Evolutionary conservation across 2,797 vertebrate genomes (phyloP), one percentile per base, ranked within the genome.

Genomic region (Epinephelus malabaricus): DNA sequence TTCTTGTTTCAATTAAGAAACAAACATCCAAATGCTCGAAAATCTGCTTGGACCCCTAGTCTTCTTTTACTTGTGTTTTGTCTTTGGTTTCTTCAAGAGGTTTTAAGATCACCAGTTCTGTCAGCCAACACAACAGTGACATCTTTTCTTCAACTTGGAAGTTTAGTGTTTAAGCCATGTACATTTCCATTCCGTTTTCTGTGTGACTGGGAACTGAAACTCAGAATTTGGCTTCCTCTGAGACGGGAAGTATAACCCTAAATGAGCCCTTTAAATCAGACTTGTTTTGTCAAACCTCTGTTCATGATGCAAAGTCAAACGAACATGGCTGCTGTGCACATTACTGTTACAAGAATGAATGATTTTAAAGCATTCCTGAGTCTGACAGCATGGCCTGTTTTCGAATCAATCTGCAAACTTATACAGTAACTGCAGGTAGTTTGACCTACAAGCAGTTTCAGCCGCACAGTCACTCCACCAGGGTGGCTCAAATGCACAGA

Each of bases 381-480:
- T 59, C 27, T 65, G 45, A 66, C 51, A 71, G 38, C 67, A 69
- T 62, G 11, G n/a, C 11, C 17, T 66, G 11, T 54, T 80, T 69
- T 63, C 2, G 66, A 40, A 77, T 59, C 46, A 50, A 34, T 66
- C 25, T 34, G 38, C 53, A 65, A 25, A 73, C 49, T 50, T 19
- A 61, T 61, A 46, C 49, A 34, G 34, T 34, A 34, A 34, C 34
- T 34, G 34, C 34, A 34, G 34, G 34, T 34, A 6, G 6, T 34
- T 34, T 8, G 34, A 34, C 34, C 34, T 34, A 34, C 34, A 34
- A 34, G 34, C 34, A 34, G 34, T 34, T 34, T 34, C 34, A 34
- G 34, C 34, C 34, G 8, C 6, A 34, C 34, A 72, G 45, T 64
- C 27, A 43, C 45, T 73, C 38, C 51, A 51, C 38, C 6, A 5